phyloP scores from a whole-genome alignment of 2,888 invertebrate species.

The Chirona hameri region DNA sequence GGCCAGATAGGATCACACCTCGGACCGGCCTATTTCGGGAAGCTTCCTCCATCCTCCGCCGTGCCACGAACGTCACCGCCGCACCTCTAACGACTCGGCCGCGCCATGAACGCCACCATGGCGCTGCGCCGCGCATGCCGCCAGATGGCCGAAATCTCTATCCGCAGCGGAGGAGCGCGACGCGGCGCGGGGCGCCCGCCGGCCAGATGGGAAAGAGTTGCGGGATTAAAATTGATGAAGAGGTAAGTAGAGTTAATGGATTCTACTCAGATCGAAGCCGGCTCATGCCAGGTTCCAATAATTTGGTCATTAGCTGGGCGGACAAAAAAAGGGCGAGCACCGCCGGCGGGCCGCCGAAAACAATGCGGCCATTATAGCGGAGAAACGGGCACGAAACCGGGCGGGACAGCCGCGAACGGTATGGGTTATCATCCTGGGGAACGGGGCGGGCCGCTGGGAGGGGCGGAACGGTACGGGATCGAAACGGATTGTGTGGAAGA shows the following conservation, averaged over 20 bases:
- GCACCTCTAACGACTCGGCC: neutral
- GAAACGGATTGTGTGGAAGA: too few species aligned
- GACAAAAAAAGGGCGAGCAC: neutral
- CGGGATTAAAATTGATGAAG: constrained; percentile 14
- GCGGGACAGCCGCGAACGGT: neutral
- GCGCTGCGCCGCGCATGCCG: neutral
- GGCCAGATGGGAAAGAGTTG: constrained; percentile 26
- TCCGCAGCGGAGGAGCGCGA: neutral
- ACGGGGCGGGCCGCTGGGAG: too few species aligned
- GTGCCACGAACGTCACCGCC: neutral
- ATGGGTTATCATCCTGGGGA: neutral
- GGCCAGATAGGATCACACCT: too few species aligned
- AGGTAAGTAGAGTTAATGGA: constrained; percentile 23
- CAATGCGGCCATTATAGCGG: neutral
- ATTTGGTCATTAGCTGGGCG: constrained; percentile 4
- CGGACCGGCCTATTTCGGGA: too few species aligned
- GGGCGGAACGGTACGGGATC: too few species aligned
- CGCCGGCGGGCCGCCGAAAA: neutral
- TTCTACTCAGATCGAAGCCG: neutral
- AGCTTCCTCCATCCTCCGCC: neutral
- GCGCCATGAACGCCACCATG: neutral
- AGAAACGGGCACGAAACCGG: neutral
- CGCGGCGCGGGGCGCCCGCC: neutral
- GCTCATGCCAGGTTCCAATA: constrained; percentile 2
- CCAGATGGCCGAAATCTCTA: constrained; percentile 5